Conservation (phyloP, 2,113 vertebrate species). For the Dendropsophus ebraccatus region DNA sequence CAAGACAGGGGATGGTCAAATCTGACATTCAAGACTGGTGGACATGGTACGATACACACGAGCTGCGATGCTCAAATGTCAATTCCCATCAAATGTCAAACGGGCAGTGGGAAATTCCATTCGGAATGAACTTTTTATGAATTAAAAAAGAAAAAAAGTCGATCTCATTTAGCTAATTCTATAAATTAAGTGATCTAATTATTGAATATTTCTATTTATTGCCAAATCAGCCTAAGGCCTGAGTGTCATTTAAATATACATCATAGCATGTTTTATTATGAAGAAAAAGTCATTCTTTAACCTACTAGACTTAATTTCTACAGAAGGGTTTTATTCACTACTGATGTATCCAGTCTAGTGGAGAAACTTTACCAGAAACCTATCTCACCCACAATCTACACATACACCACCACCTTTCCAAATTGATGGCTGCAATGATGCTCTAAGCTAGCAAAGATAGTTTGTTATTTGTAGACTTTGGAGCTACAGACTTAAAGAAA, state of each 20-base stretch:
- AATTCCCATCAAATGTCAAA: conserved; percentile 43
- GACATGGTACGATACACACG: conserved; percentile 46
- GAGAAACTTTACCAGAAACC: too few relatives aligned
- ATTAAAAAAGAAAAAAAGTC: background rate
- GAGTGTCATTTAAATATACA: background rate
- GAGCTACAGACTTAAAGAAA: too few relatives aligned
- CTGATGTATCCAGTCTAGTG: too few relatives aligned
- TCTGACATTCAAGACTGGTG: conserved; percentile 44
- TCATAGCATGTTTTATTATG: background rate
- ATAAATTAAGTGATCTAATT: conserved; percentile 12
- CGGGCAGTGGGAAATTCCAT: background rate
- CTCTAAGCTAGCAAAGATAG: too few relatives aligned
- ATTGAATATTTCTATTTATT: background rate
- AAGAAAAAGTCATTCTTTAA: background rate
- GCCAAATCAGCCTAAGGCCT: background rate
- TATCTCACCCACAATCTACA: too few relatives aligned
- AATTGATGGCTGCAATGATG: too few relatives aligned
- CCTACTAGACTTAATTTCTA: background rate
- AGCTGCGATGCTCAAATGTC: conserved; percentile 51
- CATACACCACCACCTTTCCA: too few relatives aligned
- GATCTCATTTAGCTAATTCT: background rate
- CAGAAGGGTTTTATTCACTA: background rate
- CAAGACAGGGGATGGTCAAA: conserved; percentile 13
- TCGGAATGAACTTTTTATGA: conserved; percentile 5
- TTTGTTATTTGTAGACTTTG: background rate